Percentiles rank a stretch among this genome's conserved stretches.
These are phyloP conservation scores for Phrynocephalus versicolor DNA, from an alignment of 2,113 vertebrate genomes.

Conservation along the genomic window DNA sequence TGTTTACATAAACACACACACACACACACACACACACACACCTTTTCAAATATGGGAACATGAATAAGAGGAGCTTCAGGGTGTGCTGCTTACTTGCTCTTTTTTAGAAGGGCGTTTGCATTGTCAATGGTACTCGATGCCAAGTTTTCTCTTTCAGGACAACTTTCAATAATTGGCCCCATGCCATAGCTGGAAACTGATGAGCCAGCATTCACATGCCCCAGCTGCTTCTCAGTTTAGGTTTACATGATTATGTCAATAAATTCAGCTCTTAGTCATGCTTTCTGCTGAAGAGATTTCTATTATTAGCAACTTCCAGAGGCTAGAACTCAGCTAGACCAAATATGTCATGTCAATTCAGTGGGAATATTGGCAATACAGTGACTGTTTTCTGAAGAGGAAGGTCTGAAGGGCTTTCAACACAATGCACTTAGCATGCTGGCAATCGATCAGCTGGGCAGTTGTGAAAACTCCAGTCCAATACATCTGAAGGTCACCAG, in stretches of 20 bases:
- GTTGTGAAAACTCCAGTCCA: too few species aligned
- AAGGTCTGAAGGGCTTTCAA: too few species aligned
- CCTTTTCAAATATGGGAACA: constrained; percentile 28
- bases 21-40: too few species aligned
- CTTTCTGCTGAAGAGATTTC: background rate
- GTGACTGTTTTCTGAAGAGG: constrained; percentile 1
- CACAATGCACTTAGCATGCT: too few species aligned
- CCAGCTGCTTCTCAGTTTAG: constrained; percentile 35
- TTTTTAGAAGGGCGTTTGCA: constrained; percentile 63
- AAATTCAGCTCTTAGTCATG: constrained; percentile 62
- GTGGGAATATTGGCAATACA: constrained; percentile 35
- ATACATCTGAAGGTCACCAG: too few species aligned
- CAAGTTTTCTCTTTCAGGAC: constrained; percentile 56
- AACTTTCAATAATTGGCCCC: constrained; percentile 52
- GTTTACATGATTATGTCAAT: constrained; percentile 46
- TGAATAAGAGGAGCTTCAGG: constrained; percentile 36
- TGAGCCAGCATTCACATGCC: constrained; percentile 42
- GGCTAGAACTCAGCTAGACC: constrained; percentile 24
- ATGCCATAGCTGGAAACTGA: constrained; percentile 60
- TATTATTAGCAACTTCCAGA: constrained; percentile 52
- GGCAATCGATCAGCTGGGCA: too few species aligned
- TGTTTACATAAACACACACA: background rate
- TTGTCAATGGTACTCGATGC: constrained; percentile 34
- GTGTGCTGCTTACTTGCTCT: constrained; percentile 49
- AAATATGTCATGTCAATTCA: constrained; percentile 47